Base-by-base conservation (phyloP, 2,888 invertebrate genomes). In the Dysmachus trigonus region DNA sequence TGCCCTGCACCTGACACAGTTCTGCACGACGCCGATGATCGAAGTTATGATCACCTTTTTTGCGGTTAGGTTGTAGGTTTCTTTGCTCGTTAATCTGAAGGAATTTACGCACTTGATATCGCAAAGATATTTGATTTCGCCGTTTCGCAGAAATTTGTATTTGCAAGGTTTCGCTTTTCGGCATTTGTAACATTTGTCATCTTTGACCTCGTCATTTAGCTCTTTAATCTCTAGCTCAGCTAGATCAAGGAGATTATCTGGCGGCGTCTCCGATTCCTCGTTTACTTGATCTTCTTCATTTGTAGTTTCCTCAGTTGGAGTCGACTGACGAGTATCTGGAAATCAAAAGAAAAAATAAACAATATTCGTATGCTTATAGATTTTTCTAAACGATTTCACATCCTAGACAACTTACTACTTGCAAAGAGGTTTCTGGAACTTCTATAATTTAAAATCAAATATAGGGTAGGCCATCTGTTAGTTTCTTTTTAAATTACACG, bases 131-230 rank as follows among this genome's bases (percentile, higher is more conserved):
- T 88, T 87, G 5, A 87, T 87, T 41, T 92, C 91, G 7, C 89
- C 90, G 1, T 93, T 91, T 87, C 92, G 91, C 3, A 88, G 88
- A 86, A 91, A 92, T 41, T 92, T 90, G 89, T 90, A 93, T 3
- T 89, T 89, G 88, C 93, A 93, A 0, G 89, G 87, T 6, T 90
- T 90, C 15, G 90, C 90, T 18, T 87, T 87, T 1, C 91, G 90
- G 88, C 94, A 94, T 85, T 93, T 92, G 31, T 92, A 88, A 89
- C 94, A 94, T 13, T 89, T 90, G 38, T 92, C 89, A n/a, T 92
- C 91, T 2, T 85, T 47, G 3, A 86, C 27, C 3, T 90, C 88
- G 8, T 91, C 88, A 7, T 27, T 31, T 35, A 93, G 91, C 89
- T 93, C 93, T 88, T 93, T 93, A 51, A 93, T 93, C 38, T 91